Evolutionary conservation across 2,888 invertebrate species (phyloP).

Genomic region (Hyles lineata): DNA sequence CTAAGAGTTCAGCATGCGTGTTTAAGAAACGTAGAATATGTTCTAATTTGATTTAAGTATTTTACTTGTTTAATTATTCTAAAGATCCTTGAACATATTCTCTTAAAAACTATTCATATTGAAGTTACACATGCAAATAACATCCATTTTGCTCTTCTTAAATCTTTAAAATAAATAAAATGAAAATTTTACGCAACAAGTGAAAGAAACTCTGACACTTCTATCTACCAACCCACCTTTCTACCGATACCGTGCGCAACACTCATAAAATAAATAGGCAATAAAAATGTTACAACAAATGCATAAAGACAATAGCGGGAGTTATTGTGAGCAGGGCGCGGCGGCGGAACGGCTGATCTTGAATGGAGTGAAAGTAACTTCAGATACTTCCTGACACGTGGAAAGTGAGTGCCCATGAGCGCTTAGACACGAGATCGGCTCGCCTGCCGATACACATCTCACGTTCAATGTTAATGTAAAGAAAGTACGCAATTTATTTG

Average conservation of each 20-base stretch:
- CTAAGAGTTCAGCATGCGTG: too few relatives aligned
- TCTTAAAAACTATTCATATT: too few relatives aligned
- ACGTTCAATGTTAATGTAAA: slow-evolving; percentile 58
- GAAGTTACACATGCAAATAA: too few relatives aligned
- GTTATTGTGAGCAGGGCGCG: slow-evolving; percentile 59
- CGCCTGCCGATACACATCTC: slow-evolving; percentile 62
- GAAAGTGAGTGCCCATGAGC: slow-evolving; percentile 74
- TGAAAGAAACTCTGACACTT: neutral
- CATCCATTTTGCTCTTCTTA: neutral
- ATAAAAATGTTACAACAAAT: slow-evolving; percentile 48
- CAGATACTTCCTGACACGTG: slow-evolving; percentile 76
- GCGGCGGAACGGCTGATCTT: slow-evolving; percentile 76
- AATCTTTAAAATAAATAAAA: neutral
- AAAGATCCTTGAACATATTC: too few relatives aligned
- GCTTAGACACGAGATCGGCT: slow-evolving; percentile 50
- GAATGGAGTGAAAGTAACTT: slow-evolving; percentile 82
- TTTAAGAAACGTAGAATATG: too few relatives aligned
- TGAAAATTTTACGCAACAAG: neutral
- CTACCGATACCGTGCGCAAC: neutral
- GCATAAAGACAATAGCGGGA: slow-evolving; percentile 54
- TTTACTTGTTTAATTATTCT: too few relatives aligned
- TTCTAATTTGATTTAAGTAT: too few relatives aligned
- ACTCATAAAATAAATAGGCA: slow-evolving; percentile 37
- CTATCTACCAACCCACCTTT: neutral
- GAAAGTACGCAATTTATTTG: slow-evolving; percentile 47